phyloP scores from a whole-genome alignment of 2,888 invertebrate genomes.

The Prenolepis imparis region DNA sequence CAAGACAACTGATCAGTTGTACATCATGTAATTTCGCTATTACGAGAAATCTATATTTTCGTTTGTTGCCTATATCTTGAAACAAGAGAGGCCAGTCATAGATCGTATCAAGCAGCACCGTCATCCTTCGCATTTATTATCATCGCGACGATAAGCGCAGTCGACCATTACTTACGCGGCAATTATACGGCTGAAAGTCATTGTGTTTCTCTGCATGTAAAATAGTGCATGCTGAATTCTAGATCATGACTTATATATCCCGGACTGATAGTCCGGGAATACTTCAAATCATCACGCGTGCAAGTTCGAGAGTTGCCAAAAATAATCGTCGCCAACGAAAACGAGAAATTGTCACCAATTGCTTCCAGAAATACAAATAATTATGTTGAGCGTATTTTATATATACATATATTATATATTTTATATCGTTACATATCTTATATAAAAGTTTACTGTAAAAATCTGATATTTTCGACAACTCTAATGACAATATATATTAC shows the following conservation, averaged over 20 bases:
- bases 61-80: background rate
- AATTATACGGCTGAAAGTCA: constrained; percentile 71
- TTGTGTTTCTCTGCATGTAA: constrained; percentile 64
- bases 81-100: constrained; percentile 44
- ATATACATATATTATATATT: no score
- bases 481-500: background rate
- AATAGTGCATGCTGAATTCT: constrained; percentile 52
- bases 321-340: background rate
- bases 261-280: constrained; percentile 10
- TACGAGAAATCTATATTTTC: background rate
- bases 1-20: background rate
- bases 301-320: background rate
- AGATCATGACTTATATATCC: constrained; percentile 52
- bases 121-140: constrained; percentile 74
- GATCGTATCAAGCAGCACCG: constrained; percentile 66
- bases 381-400: background rate
- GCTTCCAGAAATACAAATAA: background rate
- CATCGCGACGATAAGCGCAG: constrained; percentile 76
- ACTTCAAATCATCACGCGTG: background rate
- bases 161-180: constrained; percentile 72
- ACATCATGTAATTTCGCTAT: background rate
- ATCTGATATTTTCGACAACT: background rate
- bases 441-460: background rate
- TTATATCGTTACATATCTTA: background rate
- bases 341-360: constrained; percentile 4